A percentile compares a stretch with the other conserved stretches of the same genome.
phyloP scores from a whole-genome alignment of 2,888 invertebrate genomes.

The Germaria angustata region DNA sequence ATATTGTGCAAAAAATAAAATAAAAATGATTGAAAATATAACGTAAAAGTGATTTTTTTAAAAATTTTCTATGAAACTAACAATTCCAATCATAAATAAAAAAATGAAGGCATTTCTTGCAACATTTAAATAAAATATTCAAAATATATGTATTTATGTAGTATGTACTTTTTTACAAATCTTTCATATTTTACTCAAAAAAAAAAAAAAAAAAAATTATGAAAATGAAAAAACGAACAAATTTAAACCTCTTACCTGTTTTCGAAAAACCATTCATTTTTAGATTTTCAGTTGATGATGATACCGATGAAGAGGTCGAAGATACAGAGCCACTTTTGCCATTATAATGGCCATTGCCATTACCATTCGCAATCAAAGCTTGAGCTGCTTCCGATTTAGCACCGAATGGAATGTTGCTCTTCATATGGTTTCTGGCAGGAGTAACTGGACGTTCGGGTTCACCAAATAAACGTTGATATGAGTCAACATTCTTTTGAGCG shows the following conservation, averaged over 20 bases:
- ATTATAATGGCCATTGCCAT: slow-evolving; percentile 73
- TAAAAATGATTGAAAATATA: slow-evolving; percentile 21
- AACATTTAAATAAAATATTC: neutral
- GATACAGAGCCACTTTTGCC: slow-evolving; percentile 78
- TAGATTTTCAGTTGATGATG: slow-evolving; percentile 78
- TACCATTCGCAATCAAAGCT: slow-evolving; percentile 73
- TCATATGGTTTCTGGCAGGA: slow-evolving; percentile 82
- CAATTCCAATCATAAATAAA: neutral
- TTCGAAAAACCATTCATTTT: slow-evolving; percentile 76
- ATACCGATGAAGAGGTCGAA: slow-evolving; percentile 78
- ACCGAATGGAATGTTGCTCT: slow-evolving; percentile 82
- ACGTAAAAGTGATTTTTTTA: too few species aligned
- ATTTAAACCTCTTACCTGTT: slow-evolving; percentile 78
- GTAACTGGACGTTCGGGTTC: slow-evolving; percentile 81
- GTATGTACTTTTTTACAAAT: too few species aligned
- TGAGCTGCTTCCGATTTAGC: slow-evolving; percentile 76
- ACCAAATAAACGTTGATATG: slow-evolving; percentile 82
- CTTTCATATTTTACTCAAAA: too few species aligned
- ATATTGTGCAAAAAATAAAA: too few species aligned
- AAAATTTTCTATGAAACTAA: neutral
- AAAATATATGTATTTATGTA: too few species aligned
- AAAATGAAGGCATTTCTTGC: neutral
- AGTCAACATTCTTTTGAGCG: slow-evolving; percentile 80
- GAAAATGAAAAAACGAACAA: too few species aligned
- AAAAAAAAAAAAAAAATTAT: too few species aligned